A percentile compares a stretch with the other conserved stretches of the same genome.
Evolutionary conservation across 23 tunicate genomes (phyloP).

Genomic region (Oikopleura dioica): DNA sequence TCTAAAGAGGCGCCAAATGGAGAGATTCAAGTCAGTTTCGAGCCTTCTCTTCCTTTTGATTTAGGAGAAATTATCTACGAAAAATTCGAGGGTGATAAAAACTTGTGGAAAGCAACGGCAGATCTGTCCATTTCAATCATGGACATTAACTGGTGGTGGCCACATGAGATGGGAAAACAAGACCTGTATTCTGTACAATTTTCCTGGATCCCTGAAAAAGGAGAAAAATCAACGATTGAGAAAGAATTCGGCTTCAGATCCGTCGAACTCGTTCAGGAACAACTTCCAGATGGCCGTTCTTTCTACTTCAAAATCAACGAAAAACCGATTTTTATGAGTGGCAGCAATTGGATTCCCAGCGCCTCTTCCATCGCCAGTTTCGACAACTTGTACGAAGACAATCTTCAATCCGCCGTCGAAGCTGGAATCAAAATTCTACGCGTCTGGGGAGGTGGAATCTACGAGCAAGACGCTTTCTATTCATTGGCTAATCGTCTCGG

Average conservation of each 20-base stretch:
- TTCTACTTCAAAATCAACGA: conserved; percentile 71
- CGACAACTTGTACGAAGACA: conserved; percentile 21
- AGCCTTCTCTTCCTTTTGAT: not conserved
- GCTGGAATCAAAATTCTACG: conserved; percentile 90
- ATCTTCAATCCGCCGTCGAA: conserved; percentile 39
- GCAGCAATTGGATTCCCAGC: conserved; percentile 89
- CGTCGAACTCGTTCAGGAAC: conserved; percentile 65
- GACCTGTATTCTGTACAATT: conserved; percentile 40
- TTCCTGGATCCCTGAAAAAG: conserved; percentile 13
- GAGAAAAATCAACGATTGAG: conserved; percentile 15
- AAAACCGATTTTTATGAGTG: conserved; percentile 45
- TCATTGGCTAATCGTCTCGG: conserved; percentile 41
- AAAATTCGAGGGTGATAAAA: too few species aligned
- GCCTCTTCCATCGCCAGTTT: conserved; percentile 23
- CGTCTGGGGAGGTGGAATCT: conserved; percentile 97
- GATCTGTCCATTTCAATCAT: not conserved
- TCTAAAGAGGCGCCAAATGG: not conserved
- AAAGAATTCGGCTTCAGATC: conserved; percentile 62
- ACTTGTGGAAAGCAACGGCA: not conserved
- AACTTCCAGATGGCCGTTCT: conserved; percentile 27
- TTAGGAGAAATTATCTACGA: too few species aligned
- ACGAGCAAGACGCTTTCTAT: conserved; percentile 41
- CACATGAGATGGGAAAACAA: conserved; percentile 46
- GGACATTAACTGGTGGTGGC: conserved; percentile 56
- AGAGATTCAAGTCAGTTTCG: not conserved